A percentile compares a stretch with the other conserved stretches of the same genome.
Conservation (phyloP, 2,113 vertebrate species). For the Cnemophilus loriae region DNA sequence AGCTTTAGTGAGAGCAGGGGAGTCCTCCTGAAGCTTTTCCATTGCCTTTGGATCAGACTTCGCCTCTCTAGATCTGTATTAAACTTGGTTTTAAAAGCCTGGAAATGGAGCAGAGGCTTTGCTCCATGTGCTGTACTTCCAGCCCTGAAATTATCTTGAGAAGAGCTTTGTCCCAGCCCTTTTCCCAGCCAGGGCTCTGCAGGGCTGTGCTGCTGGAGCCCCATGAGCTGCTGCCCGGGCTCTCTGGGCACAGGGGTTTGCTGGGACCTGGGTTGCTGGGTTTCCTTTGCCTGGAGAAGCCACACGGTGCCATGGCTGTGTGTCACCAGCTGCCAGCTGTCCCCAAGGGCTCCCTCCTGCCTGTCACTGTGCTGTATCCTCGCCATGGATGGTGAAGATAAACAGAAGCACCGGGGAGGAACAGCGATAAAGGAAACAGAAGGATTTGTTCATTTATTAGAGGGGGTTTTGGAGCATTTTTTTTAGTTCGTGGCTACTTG, state of each 20-base stretch:
- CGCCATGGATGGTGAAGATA: neutral
- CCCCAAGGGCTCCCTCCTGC: neutral
- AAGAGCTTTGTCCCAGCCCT: too few relatives aligned
- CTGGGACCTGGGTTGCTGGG: neutral
- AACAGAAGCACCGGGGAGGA: neutral
- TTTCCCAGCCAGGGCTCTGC: neutral
- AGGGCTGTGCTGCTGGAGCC: neutral
- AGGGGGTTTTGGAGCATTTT: neutral
- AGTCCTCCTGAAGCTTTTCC: neutral
- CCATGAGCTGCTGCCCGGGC: accelerated
- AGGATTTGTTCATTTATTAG: neutral
- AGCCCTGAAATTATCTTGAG: neutral
- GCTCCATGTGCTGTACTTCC: neutral
- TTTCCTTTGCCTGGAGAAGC: neutral
- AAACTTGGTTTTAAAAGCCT: neutral
- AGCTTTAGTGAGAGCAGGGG: neutral
- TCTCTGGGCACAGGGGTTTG: neutral
- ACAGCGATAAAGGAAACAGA: neutral
- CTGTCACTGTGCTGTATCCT: neutral
- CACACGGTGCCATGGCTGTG: accelerated
- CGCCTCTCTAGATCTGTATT: neutral
- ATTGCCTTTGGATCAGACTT: neutral
- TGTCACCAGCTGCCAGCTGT: neutral
- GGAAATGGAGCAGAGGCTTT: neutral
- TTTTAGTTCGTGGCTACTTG: neutral